Percentiles rank a stretch among this genome's conserved stretches.
Evolutionary conservation across 2,888 invertebrate genomes (phyloP).

Genomic region (Hemithea aestivaria): DNA sequence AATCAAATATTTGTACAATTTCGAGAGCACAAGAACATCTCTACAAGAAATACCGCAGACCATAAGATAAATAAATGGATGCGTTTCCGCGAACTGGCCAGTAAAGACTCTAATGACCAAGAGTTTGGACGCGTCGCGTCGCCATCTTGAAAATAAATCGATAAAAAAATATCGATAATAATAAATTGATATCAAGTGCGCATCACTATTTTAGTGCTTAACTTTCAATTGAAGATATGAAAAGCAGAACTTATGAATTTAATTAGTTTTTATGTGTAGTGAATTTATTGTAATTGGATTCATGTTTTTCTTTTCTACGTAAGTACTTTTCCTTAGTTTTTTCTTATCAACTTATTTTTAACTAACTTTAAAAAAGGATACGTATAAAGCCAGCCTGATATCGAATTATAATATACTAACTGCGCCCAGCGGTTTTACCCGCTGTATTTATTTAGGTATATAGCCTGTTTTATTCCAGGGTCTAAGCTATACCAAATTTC

Average conservation of each 20-base stretch:
- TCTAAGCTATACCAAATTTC: no score
- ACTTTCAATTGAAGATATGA: neutral
- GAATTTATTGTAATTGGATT: slow-evolving; percentile 6
- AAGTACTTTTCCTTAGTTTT: slow-evolving; percentile 5
- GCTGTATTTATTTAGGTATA: no score
- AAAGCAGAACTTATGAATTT: neutral
- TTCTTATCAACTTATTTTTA: neutral
- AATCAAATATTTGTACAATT: no score
- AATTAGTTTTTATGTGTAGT: slow-evolving; percentile 8
- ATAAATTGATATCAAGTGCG: slow-evolving; percentile 2
- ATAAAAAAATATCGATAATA: slow-evolving; percentile 24
- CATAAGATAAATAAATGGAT: slow-evolving; percentile 47
- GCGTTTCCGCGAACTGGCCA: slow-evolving; percentile 39
- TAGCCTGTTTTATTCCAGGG: no score
- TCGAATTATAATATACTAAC: no score
- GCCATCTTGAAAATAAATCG: slow-evolving; percentile 28
- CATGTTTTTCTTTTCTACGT: slow-evolving; percentile 10
- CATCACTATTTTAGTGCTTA: slow-evolving; percentile 10
- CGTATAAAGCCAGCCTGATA: no score
- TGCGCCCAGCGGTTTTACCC: no score
- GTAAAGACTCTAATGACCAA: slow-evolving; percentile 30
- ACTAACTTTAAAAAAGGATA: no score
- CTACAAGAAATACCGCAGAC: slow-evolving; percentile 10
- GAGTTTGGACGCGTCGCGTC: slow-evolving; percentile 38
- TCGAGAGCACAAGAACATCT: slow-evolving; percentile 5